Percentiles rank a stretch among this genome's conserved stretches.
Conservation (phyloP, 1,140 invertebrate genomes). For the Neodiprion fabricii region DNA sequence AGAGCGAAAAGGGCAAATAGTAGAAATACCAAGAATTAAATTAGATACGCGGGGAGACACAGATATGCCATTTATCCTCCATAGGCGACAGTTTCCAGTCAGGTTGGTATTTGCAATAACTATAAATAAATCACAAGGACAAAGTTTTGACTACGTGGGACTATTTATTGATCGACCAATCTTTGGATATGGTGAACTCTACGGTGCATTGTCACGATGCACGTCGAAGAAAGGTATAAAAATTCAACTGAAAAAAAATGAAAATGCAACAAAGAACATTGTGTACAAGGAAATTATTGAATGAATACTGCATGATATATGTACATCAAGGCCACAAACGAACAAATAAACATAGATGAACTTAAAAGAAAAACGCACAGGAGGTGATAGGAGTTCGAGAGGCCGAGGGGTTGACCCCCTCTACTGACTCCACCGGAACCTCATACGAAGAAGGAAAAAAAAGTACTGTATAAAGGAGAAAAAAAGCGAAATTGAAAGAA, state of each 20-base stretch:
- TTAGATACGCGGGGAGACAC: no score
- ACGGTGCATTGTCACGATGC: constrained; percentile 3
- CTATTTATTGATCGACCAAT: constrained; percentile 13
- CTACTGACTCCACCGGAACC: no score
- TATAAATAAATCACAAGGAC: constrained; percentile 65
- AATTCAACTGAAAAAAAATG: neutral
- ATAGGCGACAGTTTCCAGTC: constrained; percentile 53
- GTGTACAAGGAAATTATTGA: neutral
- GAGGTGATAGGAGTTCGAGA: no score
- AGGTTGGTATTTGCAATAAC: constrained; percentile 60
- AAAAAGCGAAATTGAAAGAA: no score
- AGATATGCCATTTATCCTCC: constrained; percentile 17
- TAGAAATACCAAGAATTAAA: constrained; percentile 22
- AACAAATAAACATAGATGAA: no score
- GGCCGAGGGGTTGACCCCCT: no score
- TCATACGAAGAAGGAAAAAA: no score
- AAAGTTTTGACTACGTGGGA: constrained; percentile 32
- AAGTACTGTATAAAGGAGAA: no score
- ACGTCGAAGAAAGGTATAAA: neutral
- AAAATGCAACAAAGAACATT: neutral
- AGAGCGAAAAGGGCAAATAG: constrained; percentile 8
- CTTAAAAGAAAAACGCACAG: no score
- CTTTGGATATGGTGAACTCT: constrained; percentile 21
- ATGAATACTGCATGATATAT: neutral
- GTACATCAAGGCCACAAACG: no score